A percentile compares a stretch with the other conserved stretches of the same genome.
phyloP scores from a whole-genome alignment of 2,797 vertebrate species.

The Peromyscus eremicus region DNA sequence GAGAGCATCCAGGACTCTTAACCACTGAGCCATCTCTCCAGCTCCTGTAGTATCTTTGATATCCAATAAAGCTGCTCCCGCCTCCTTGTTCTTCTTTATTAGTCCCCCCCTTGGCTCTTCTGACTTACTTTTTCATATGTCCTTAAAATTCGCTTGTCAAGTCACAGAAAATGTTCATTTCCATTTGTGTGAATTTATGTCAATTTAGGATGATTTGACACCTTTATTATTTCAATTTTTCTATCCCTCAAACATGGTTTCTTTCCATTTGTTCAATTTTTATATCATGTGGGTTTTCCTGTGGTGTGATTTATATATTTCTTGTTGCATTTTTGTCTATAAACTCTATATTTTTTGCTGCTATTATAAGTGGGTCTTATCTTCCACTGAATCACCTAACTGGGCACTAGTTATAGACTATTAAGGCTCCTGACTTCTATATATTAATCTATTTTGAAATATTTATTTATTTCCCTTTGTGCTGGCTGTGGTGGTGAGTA shows the following conservation, averaged over 20 bases:
- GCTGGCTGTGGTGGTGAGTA: background rate
- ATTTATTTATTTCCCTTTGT: background rate
- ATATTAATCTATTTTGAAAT: background rate
- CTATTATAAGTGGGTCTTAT: background rate
- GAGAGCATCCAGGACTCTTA: background rate
- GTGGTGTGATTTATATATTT: background rate
- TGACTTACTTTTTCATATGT: slow-evolving; percentile 14
- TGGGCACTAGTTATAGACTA: background rate
- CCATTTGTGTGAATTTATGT: background rate
- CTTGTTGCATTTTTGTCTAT: background rate
- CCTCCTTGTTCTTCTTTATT: background rate
- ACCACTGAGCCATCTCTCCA: background rate
- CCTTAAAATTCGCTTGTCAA: slow-evolving; percentile 41
- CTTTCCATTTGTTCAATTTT: slow-evolving; percentile 48
- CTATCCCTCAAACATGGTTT: background rate
- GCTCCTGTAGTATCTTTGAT: background rate
- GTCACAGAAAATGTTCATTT: slow-evolving; percentile 38
- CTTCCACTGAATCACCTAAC: background rate
- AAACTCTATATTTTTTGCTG: background rate
- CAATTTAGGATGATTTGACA: slow-evolving; percentile 17
- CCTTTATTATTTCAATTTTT: slow-evolving; percentile 46
- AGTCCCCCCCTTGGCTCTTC: slow-evolving; percentile 30
- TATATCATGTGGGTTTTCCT: background rate
- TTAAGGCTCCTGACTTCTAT: background rate
- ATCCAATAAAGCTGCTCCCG: background rate